Base-by-base conservation (phyloP, 2,113 vertebrate species). In the Lepus timidus region DNA sequence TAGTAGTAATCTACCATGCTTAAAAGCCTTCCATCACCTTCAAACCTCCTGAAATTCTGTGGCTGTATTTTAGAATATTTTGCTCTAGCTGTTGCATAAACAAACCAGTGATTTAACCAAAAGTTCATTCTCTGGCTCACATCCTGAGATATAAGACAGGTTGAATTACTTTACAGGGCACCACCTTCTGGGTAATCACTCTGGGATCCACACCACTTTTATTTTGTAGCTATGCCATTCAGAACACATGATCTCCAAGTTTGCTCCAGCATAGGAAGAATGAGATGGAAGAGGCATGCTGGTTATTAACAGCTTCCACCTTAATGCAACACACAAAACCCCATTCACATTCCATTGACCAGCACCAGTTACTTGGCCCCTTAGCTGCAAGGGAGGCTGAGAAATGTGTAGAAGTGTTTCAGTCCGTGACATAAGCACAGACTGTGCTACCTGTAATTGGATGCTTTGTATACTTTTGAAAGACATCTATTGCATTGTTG, bases 401-500 rank as follows among this genome's bases (percentile, higher is more conserved):
- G 71, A 74, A 79, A 49, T 27, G 75, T 11, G 3, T 71, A 94
- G 73, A 75, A 85, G 65, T 61, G 49, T 75, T 75, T 76, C 70
- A 39, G 49, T 80, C 76, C 76, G 22, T 61, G 68, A 67, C 67
- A 84, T 39, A 49, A 88, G 67, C 78, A 83, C 73, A 94, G 90
- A 93, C n/a, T 90, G 65, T 75, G 73, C 71, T 75, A 75, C 80
- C 67, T 95, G 86, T 93, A 88, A 83, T 29, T 75, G 74, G 51
- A 81, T 68, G 74, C 73, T 91, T 81, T 75, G 65, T 91, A 49
- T 83, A 75, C 61, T 82, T 95, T 92, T 86, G 76, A 92, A 95
- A 97, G 73, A 83, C 86, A 84, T 85, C 83, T 90, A 91, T 92
- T 85, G 23, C 79, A 31, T 90, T 85, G 75, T 65, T 88, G 91